Evolutionary conservation across 2,797 vertebrate species (phyloP).

Genomic region (Molothrus aeneus): DNA sequence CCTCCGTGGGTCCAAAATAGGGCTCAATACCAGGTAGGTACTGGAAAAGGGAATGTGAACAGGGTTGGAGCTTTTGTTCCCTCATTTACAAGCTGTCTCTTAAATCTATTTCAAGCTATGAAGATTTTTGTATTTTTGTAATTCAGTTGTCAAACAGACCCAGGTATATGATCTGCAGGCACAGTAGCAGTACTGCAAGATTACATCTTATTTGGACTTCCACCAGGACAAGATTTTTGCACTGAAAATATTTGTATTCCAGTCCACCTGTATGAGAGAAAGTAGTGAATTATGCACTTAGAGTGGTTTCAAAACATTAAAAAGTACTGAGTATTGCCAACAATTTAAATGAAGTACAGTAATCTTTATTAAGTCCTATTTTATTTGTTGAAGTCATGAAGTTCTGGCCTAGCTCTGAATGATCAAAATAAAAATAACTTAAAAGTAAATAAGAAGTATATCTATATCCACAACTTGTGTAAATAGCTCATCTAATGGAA

Average conservation of each 20-base stretch:
- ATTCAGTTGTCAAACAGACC: not conserved
- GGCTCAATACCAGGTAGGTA: not conserved
- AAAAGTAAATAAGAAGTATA: conserved; percentile 5
- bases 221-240: not conserved
- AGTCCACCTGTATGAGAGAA: not conserved
- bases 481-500: not conserved
- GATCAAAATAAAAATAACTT: not conserved
- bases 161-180: not conserved
- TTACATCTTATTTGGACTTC: not conserved
- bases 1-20: not conserved
- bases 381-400: not conserved
- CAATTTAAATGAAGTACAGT: not conserved
- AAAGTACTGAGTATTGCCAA: not conserved
- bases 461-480: not conserved
- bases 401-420: not conserved
- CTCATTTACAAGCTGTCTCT: not conserved
- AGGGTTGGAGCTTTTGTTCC: not conserved
- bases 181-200: not conserved
- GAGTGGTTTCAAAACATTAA: not conserved
- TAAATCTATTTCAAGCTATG: not conserved
- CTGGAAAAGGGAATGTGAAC: not conserved
- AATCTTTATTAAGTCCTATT: not conserved
- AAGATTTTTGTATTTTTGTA: not conserved
- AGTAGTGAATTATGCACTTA: not conserved
- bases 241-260: not conserved